phyloP scores from a whole-genome alignment of 2,888 invertebrate species.

The Pomacea canaliculata region DNA sequence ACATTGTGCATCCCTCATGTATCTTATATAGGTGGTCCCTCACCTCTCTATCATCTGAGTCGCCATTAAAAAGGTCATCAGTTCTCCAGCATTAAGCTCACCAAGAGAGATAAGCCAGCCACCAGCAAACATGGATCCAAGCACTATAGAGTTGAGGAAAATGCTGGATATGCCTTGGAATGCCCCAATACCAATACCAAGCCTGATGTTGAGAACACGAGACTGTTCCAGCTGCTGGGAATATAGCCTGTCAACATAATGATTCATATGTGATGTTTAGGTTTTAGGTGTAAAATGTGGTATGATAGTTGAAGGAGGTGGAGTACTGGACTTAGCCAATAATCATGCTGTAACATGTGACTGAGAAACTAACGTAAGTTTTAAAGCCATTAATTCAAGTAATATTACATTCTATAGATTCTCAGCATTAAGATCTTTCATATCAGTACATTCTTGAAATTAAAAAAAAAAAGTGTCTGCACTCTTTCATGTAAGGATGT shows the following conservation, averaged over 20 bases:
- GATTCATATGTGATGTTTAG: not conserved
- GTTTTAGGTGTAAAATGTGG: no score
- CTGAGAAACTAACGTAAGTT: no score
- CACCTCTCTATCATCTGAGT: constrained; percentile 90
- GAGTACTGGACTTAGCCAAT: no score
- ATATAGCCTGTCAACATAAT: constrained; percentile 69
- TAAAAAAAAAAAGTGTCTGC: no score
- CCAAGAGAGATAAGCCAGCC: constrained; percentile 87
- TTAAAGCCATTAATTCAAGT: no score
- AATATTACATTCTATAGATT: no score
- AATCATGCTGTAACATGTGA: no score
- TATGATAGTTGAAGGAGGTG: no score
- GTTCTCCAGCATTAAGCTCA: constrained; percentile 86
- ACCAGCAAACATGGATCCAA: constrained; percentile 90
- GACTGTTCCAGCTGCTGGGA: constrained; percentile 81
- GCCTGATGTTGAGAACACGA: constrained; percentile 79
- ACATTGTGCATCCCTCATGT: no score
- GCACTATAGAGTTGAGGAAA: constrained; percentile 80
- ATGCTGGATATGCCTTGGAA: constrained; percentile 86
- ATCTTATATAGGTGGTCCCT: not conserved
- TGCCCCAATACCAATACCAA: constrained; percentile 91
- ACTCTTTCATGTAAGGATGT: no score
- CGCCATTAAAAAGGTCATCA: constrained; percentile 96
- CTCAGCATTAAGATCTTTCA: no score
- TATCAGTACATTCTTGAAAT: no score